phyloP scores from a whole-genome alignment of 2,797 vertebrate genomes.

The Smutsia temminckii region DNA sequence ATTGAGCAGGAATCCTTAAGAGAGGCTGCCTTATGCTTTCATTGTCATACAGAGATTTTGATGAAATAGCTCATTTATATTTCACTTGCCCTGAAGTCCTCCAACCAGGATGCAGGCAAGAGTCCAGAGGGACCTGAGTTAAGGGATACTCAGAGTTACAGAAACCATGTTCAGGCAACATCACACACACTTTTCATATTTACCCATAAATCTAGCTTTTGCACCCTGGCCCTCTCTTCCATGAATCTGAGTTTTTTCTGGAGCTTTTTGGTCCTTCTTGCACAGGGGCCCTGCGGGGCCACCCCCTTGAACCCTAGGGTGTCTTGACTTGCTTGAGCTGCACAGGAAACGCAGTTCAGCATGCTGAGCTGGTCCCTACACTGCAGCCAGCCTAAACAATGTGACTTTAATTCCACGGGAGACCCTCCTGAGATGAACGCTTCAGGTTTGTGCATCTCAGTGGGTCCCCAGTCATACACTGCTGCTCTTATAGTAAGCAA shows the following conservation, averaged over 20 bases:
- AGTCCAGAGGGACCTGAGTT: not conserved
- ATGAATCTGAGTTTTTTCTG: not conserved
- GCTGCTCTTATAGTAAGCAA: not conserved
- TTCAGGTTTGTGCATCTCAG: not conserved
- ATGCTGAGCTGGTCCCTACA: not conserved
- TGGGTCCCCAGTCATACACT: not conserved
- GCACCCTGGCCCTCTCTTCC: not conserved
- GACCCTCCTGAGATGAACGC: not conserved
- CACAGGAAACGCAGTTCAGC: not conserved
- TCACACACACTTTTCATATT: not conserved
- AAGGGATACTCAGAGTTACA: not conserved
- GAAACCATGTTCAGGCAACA: not conserved
- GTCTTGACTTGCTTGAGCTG: not conserved
- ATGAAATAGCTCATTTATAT: not conserved
- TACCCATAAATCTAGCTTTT: not conserved
- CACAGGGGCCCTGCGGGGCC: not conserved
- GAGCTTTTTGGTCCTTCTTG: not conserved
- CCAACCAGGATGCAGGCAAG: not conserved
- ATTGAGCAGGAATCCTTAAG: not conserved
- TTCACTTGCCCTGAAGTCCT: not conserved
- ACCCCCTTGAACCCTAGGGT: not conserved
- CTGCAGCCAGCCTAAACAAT: rapidly evolving
- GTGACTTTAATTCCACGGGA: not conserved
- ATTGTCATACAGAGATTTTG: not conserved
- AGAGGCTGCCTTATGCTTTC: not conserved